Evolutionary conservation across 2,113 vertebrate genomes (phyloP).

Genomic region (Girardinichthys multiradiatus): DNA sequence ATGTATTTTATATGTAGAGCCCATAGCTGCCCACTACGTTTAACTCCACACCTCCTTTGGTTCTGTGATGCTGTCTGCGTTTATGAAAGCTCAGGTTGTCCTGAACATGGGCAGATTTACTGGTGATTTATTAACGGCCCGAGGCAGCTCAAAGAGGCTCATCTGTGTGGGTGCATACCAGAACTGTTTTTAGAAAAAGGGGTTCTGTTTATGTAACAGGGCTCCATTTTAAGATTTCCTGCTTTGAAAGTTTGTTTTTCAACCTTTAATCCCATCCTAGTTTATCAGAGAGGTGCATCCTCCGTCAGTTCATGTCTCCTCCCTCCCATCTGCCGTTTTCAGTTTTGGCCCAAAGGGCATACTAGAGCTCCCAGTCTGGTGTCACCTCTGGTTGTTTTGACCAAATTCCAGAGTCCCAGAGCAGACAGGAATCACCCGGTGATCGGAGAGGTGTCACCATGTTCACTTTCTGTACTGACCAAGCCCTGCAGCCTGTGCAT

Average conservation of each 20-base stretch:
- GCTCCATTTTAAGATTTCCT: no score
- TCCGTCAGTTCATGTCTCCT: conserved; percentile 38
- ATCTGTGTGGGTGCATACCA: no score
- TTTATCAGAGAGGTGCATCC: conserved; percentile 13
- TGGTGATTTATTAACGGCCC: no score
- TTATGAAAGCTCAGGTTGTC: no score
- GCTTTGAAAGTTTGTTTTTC: not conserved
- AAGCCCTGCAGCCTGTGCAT: conserved; percentile 48
- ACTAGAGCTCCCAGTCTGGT: conserved; percentile 44
- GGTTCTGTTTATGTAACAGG: no score
- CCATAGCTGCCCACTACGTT: no score
- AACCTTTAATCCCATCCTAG: conserved; percentile 9
- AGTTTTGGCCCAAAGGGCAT: conserved; percentile 49
- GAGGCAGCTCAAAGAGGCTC: no score
- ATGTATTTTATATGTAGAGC: no score
- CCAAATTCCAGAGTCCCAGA: conserved; percentile 49
- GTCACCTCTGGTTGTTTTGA: conserved; percentile 58
- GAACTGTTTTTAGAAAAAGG: no score
- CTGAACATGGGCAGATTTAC: no score
- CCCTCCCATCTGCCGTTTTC: conserved; percentile 23
- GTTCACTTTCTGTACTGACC: conserved; percentile 52
- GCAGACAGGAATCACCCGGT: conserved; percentile 67
- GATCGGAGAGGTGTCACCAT: conserved; percentile 66
- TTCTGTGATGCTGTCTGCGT: no score
- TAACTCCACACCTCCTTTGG: no score